Evolutionary conservation across 92 coral and sea anemone genomes (phyloP).

Genomic region (Plumapathes pennacea): DNA sequence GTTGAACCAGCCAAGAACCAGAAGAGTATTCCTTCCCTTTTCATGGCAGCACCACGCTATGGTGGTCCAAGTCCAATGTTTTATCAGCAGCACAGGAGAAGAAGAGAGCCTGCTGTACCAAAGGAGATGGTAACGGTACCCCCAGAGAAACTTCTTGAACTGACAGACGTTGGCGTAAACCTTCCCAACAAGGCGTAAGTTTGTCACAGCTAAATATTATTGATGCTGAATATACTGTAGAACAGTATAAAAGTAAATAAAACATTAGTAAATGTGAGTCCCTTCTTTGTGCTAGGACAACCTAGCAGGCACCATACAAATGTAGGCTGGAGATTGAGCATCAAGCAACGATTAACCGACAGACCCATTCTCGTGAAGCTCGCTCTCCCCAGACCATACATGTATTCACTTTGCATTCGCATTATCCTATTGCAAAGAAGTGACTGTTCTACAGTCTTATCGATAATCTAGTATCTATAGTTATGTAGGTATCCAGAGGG

Average conservation of each 20-base stretch:
- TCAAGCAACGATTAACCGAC: no score
- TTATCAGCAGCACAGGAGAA: constrained; percentile 2
- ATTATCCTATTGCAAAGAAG: no score
- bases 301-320: no score
- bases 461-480: no score
- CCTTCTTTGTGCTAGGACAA: no score
- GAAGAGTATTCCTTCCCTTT: constrained; percentile 44
- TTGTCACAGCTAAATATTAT: background rate
- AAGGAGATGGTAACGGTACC: constrained; percentile 70
- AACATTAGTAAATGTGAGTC: no score
- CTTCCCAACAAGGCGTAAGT: constrained; percentile 91
- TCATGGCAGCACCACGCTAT: constrained; percentile 33
- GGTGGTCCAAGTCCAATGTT: constrained; percentile 23
- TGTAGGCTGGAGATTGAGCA: no score
- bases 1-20: constrained; percentile 74
- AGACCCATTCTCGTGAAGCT: no score
- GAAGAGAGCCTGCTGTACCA: constrained; percentile 21
- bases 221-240: background rate
- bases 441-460: no score
- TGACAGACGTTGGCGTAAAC: constrained; percentile 86
- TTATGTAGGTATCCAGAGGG: no score
- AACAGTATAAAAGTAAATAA: background rate
- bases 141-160: constrained; percentile 66
- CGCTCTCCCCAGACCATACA: no score
- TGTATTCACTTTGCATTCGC: no score